A percentile compares a stretch with the other conserved stretches of the same genome.
These are phyloP conservation scores for Physella acuta DNA, from an alignment of 1,140 invertebrate species.

Conservation along the genomic window DNA sequence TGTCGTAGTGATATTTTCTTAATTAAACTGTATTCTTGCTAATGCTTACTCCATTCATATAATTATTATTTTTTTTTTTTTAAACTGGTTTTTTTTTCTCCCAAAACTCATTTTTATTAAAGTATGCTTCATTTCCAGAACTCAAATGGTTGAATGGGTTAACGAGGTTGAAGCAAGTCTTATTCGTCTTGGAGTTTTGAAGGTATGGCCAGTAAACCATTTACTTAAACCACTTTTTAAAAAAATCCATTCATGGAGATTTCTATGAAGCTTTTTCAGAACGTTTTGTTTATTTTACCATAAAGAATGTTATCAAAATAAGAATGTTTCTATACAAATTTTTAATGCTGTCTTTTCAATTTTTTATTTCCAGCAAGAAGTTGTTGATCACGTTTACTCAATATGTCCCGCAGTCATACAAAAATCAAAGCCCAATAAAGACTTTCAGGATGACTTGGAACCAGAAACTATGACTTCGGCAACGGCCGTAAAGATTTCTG, in stretches of 20 bases:
- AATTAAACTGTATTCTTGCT: not conserved
- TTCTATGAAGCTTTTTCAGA: no score
- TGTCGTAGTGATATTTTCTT: no score
- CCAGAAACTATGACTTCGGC: not conserved
- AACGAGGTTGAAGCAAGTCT: conserved; percentile 35
- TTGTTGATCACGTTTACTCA: conserved; percentile 34
- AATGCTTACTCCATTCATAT: not conserved
- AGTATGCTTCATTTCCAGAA: conserved; percentile 24
- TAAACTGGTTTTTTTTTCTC: no score
- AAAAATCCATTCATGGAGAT: not conserved
- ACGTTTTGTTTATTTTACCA: no score
- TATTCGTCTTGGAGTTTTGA: conserved; percentile 32
- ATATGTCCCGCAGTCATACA: conserved; percentile 32
- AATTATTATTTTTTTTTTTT: not conserved
- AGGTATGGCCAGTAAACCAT: conserved; percentile 30
- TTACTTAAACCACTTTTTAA: not conserved
- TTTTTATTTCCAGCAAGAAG: conserved; percentile 26
- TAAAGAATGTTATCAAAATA: not conserved
- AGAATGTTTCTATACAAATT: not conserved
- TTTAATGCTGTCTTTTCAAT: not conserved
- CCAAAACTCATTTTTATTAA: not conserved
- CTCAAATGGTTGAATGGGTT: conserved; percentile 40
- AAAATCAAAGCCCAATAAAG: conserved; percentile 14
- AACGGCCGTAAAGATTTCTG: no score
- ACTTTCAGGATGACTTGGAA: conserved; percentile 2